Conservation (phyloP, 1,140 invertebrate species). For the Acarapis woodi region DNA sequence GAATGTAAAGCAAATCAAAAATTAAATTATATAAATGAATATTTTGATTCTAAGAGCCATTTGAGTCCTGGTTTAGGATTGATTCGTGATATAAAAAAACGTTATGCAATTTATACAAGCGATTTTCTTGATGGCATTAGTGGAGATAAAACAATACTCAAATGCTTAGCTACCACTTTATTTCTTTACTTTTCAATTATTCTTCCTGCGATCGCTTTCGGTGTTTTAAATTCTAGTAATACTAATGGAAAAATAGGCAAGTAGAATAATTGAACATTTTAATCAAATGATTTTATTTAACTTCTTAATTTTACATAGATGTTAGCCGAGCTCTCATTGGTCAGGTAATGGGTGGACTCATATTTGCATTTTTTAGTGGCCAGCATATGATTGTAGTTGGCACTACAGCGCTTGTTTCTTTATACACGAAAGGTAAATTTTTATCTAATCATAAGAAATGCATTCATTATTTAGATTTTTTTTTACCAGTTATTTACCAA, state of each 20-base stretch:
- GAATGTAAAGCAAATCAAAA: not conserved
- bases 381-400: conserved; percentile 24
- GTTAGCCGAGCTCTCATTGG: conserved; percentile 24
- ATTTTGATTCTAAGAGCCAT: not conserved
- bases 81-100: conserved; percentile 16
- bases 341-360: conserved; percentile 22
- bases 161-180: conserved; percentile 18
- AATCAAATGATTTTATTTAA: not conserved
- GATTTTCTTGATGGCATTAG: conserved; percentile 19
- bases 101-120: conserved; percentile 14
- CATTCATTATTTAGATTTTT: not conserved
- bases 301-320: conserved; percentile 15
- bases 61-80: conserved; percentile 4
- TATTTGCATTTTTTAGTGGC: conserved; percentile 20
- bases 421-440: conserved; percentile 22
- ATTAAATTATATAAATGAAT: not conserved
- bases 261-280: conserved; percentile 1
- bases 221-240: conserved; percentile 23
- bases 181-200: conserved; percentile 25
- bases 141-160: conserved; percentile 23
- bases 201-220: conserved; percentile 23
- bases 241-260: conserved; percentile 21
- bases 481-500: conserved; percentile 19
- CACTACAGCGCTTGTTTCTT: conserved; percentile 24
- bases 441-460: not conserved